Conservation (phyloP, 2,888 invertebrate species). For the Meghimatium bilineatum region DNA sequence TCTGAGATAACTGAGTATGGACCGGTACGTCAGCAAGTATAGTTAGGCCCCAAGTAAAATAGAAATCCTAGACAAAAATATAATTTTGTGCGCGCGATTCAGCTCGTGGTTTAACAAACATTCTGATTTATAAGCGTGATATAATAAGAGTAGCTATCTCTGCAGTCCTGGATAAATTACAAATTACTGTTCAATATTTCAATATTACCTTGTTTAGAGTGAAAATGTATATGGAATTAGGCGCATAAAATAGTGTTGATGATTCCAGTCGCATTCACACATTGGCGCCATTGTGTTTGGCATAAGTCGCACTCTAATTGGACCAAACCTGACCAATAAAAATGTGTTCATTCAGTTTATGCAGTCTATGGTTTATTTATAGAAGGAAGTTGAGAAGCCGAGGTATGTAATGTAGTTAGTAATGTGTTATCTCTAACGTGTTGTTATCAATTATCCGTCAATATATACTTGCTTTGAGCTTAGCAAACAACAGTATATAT, state of each 20-base stretch:
- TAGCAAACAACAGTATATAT: neutral
- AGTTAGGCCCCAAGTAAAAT: too few relatives aligned
- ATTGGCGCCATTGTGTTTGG: constrained; percentile 47
- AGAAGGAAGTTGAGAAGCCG: constrained; percentile 34
- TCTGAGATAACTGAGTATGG: too few relatives aligned
- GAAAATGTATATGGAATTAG: constrained; percentile 11
- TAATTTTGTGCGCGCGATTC: constrained; percentile 19
- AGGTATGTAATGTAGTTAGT: neutral
- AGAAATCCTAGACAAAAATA: too few relatives aligned
- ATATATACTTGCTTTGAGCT: neutral
- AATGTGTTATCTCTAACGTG: constrained; percentile 30
- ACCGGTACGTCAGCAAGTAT: too few relatives aligned
- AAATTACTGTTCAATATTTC: neutral
- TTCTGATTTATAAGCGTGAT: neutral
- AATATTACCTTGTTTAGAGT: neutral
- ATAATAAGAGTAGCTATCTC: neutral
- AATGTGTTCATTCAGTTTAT: neutral
- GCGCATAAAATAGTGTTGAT: constrained; percentile 47
- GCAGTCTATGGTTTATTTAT: constrained; percentile 36
- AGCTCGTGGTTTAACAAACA: neutral
- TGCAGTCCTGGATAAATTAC: too few relatives aligned
- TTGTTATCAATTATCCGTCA: constrained; percentile 12
- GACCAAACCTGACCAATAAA: constrained; percentile 34
- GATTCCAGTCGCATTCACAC: constrained; percentile 32
- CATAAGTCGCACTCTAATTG: constrained; percentile 29